Conservation (phyloP, 2,888 invertebrate species). For the Pollenia griseotomentosa region DNA sequence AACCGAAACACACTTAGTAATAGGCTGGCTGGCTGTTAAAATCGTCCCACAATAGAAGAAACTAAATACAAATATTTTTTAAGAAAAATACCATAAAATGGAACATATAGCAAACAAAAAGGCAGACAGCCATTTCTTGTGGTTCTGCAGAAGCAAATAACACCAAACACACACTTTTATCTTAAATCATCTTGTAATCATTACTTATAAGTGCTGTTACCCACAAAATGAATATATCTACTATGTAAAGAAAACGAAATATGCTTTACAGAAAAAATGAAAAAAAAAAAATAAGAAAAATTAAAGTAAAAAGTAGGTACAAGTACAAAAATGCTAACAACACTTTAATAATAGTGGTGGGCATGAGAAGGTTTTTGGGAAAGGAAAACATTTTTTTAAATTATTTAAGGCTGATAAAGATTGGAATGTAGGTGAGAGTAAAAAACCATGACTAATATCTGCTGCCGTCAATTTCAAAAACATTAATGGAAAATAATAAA, state of each 20-base stretch:
- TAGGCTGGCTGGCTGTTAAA: constrained; percentile 40
- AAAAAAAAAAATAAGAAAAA: constrained; percentile 34
- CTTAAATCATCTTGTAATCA: constrained; percentile 76
- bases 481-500: no score
- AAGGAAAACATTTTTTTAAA: neutral
- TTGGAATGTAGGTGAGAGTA: no score
- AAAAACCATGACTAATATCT: no score
- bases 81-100: constrained; percentile 53
- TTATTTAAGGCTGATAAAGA: no score
- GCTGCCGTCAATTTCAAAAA: no score
- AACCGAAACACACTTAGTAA: constrained; percentile 38
- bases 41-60: constrained; percentile 65
- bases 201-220: constrained; percentile 75
- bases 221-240: constrained; percentile 60
- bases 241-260: constrained; percentile 54
- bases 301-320: constrained; percentile 35
- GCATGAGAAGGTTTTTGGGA: neutral
- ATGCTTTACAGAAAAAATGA: constrained; percentile 32
- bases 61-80: neutral
- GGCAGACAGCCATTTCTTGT: constrained; percentile 44
- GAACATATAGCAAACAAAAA: constrained; percentile 33
- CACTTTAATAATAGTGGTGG: constrained; percentile 8
- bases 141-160: constrained; percentile 67
- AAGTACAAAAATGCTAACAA: constrained; percentile 51
- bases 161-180: constrained; percentile 72